Conservation (phyloP, 2,888 invertebrate species). For the Trissolcus brochymenae region DNA sequence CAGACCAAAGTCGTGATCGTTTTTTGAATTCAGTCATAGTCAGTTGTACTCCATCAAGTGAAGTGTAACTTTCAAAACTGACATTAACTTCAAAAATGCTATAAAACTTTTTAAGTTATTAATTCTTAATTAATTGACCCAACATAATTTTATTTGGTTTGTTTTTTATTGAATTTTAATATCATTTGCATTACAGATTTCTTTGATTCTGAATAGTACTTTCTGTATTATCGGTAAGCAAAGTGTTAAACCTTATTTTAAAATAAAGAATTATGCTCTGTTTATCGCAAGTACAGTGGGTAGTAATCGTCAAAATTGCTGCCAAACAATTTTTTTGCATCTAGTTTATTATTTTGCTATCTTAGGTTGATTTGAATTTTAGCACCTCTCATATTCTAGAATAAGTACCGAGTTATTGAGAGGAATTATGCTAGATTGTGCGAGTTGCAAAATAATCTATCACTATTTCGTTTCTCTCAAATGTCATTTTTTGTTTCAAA, state of each 20-base stretch:
- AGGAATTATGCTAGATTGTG: constrained; percentile 69
- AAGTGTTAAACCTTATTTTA: constrained; percentile 68
- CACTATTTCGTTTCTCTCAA: background rate
- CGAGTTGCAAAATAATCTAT: constrained; percentile 1
- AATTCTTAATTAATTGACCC: background rate
- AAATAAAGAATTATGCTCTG: constrained; percentile 69
- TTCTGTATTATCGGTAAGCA: constrained; percentile 69
- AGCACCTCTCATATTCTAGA: constrained; percentile 69
- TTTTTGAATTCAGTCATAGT: too few relatives aligned
- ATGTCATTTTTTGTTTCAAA: background rate
- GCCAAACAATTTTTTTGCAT: constrained; percentile 1
- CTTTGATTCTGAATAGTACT: background rate
- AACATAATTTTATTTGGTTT: background rate
- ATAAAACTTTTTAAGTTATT: too few relatives aligned
- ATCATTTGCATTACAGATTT: background rate
- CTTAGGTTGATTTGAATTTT: constrained; percentile 1
- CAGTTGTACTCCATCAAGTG: too few relatives aligned
- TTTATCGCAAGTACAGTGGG: constrained; percentile 64
- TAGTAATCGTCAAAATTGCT: constrained; percentile 51
- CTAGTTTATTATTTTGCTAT: background rate
- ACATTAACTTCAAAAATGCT: too few relatives aligned
- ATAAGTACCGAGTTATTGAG: constrained; percentile 64
- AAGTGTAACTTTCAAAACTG: too few relatives aligned
- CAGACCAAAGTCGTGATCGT: too few relatives aligned
- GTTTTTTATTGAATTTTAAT: background rate